Conservation (phyloP, 2,888 invertebrate genomes). For the Pyrochroa serraticornis region DNA sequence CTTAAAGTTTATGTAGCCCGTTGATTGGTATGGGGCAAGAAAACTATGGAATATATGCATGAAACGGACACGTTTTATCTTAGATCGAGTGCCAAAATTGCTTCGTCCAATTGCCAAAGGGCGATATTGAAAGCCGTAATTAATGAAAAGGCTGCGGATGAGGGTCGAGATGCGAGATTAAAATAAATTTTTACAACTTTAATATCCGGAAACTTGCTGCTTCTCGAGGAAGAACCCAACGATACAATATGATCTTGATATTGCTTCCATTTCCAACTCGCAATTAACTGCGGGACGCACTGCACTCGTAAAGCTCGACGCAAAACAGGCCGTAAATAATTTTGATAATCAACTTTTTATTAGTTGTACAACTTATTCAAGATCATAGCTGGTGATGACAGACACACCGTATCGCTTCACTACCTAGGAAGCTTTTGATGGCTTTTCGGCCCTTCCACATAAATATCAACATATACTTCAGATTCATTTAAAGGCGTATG, state of each 20-base stretch:
- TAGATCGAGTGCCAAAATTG: not conserved
- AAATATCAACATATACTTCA: too few species aligned
- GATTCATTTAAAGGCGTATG: too few species aligned
- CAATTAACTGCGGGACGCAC: not conserved
- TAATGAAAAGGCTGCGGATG: not conserved
- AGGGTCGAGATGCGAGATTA: not conserved
- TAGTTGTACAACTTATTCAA: too few species aligned
- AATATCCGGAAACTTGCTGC: not conserved
- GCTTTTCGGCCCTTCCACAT: too few species aligned
- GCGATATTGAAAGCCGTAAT: not conserved
- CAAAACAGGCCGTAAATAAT: slow-evolving; percentile 1
- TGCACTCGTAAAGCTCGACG: slow-evolving; percentile 1
- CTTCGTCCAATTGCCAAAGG: not conserved
- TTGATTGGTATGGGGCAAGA: not conserved
- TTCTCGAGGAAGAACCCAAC: not conserved
- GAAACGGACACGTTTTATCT: not conserved
- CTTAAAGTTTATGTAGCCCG: not conserved
- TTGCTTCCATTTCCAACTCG: not conserved
- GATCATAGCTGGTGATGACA: too few species aligned
- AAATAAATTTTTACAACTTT: slow-evolving; percentile 2
- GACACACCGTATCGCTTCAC: too few species aligned
- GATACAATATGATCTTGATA: not conserved
- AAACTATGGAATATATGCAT: not conserved
- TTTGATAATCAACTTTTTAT: not conserved
- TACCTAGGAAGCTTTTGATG: not conserved